phyloP scores from a whole-genome alignment of 2,113 vertebrate genomes.

The Cebus imitator region DNA sequence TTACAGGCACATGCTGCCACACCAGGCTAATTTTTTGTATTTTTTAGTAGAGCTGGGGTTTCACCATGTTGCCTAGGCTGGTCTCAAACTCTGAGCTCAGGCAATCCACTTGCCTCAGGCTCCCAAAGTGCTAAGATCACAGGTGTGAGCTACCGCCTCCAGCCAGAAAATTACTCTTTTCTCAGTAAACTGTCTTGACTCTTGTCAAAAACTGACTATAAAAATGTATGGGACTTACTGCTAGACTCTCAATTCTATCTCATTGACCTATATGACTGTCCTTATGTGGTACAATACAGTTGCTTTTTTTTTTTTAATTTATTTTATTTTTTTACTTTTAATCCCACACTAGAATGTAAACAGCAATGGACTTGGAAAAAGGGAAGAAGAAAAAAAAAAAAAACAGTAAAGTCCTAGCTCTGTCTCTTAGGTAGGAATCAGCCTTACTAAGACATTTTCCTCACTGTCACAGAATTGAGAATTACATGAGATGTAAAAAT shows the following conservation, averaged over 20 bases:
- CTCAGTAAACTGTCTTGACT: not conserved
- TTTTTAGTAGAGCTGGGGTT: no score
- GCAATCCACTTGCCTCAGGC: no score
- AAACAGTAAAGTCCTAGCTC: not conserved
- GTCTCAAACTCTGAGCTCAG: no score
- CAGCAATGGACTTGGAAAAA: not conserved
- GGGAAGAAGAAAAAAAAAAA: not conserved
- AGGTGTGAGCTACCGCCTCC: no score
- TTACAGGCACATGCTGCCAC: no score
- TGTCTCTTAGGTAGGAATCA: not conserved
- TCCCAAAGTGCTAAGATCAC: no score
- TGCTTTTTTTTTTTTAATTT: not conserved
- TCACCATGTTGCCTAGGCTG: no score
- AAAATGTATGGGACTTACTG: not conserved
- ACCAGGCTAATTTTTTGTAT: no score
- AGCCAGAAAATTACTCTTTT: not conserved
- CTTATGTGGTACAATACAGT: not conserved
- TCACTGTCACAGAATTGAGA: not conserved
- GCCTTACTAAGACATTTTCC: not conserved
- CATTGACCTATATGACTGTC: not conserved
- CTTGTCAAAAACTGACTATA: not conserved
- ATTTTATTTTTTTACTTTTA: not conserved
- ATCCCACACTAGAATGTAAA: not conserved
- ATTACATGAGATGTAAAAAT: constrained; percentile 6
- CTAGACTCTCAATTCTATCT: not conserved